Evolutionary conservation across 2,113 vertebrate genomes (phyloP), one percentile per base, ranked within the genome.

Genomic region (Neogale vison): DNA sequence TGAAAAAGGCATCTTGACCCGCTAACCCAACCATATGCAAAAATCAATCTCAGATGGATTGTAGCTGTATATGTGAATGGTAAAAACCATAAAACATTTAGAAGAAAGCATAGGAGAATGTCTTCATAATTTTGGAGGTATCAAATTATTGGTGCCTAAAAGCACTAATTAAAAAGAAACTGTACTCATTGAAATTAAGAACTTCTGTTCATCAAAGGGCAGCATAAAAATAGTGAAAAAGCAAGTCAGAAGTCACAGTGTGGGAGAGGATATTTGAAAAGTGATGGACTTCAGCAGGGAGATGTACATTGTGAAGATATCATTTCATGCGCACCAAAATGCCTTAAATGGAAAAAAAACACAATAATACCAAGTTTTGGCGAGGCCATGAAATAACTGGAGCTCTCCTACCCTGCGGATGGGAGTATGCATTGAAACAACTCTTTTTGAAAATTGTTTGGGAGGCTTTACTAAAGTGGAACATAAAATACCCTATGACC

Each of bases 221-320:
- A 90, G 4, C 55, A 45, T n/a, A 55, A 74, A 94, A 94, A 82
- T 50, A 82, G 67, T 63, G 45, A 50, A 50, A 71, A 81, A 88
- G 4, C 3, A 65, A 42, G 42, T 76, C 45, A 1, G 4, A 65
- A 52, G 42, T 76, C n/a, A 82, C 77, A 29, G 45, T 76, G n/a
- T 89, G 79, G 29, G 79, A 95, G 79, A 95, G 57, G 67, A 42
- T 83, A 90, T 95, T 74, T 88, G 26, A 26, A 90, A 90, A 82
- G 45, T 76, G 45, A 55, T 63, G 47, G 50, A 74, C 79, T 76
- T 76, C 14, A 83, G 93, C 69, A 90, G 86, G 14, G 20, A 39
- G 12, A 63, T 55, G 55, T 42, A 55, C 71, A 63, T 89, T 72
- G 59, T 18, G 12, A 63, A 74, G 65, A 52, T 72, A 34, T 24